Conservation (phyloP, 2,797 vertebrate genomes). For the Acrossocheilus wenchowensis region DNA sequence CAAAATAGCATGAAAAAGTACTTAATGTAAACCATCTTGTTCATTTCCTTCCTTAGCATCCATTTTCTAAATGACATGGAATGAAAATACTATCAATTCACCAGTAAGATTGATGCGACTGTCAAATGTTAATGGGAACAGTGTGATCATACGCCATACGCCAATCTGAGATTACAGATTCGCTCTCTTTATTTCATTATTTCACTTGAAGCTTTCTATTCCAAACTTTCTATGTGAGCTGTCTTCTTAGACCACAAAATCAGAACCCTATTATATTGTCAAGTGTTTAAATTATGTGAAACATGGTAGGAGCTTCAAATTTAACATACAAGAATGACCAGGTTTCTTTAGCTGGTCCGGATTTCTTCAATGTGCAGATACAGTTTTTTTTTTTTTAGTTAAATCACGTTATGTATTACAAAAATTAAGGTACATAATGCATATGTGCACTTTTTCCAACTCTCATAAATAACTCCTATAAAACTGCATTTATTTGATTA, state of each 20-base stretch:
- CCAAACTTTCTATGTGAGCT: neutral
- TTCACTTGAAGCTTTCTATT: neutral
- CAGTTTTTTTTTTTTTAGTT: neutral
- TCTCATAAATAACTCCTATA: no score
- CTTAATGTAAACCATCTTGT: slow-evolving; percentile 11
- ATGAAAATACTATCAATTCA: slow-evolving; percentile 10
- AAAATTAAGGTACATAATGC: neutral
- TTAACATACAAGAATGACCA: neutral
- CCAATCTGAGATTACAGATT: slow-evolving; percentile 26
- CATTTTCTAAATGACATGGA: slow-evolving; percentile 32
- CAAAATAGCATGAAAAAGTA: neutral
- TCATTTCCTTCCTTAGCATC: slow-evolving; percentile 15
- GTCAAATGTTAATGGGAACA: slow-evolving; percentile 37
- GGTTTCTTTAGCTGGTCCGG: neutral
- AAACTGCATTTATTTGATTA: neutral
- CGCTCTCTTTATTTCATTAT: slow-evolving; percentile 14
- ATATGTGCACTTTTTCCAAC: neutral
- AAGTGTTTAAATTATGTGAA: slow-evolving; percentile 18
- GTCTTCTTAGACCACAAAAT: neutral
- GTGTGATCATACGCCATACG: neutral
- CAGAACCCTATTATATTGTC: neutral
- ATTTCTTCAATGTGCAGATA: neutral
- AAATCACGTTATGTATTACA: neutral
- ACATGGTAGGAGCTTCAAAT: neutral
- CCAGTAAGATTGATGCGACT: slow-evolving; percentile 22